Conservation (phyloP, 2,113 vertebrate genomes). For the Epinephelus cyanopodus region DNA sequence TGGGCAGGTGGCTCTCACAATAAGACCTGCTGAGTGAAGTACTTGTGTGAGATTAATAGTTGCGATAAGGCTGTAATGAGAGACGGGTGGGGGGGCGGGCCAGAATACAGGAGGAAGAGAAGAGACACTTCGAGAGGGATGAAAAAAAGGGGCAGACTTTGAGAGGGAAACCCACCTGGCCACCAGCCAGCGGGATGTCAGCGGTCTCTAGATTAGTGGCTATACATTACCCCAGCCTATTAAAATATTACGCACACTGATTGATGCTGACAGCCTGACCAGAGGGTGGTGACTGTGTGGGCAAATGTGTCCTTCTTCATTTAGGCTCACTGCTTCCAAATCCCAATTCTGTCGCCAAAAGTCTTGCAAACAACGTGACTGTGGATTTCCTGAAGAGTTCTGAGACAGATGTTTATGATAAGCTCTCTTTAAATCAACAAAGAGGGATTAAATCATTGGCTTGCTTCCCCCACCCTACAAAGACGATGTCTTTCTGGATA, state of each 20-base stretch:
- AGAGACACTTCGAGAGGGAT: background rate
- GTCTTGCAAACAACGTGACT: constrained; percentile 13
- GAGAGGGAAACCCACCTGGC: constrained; percentile 71
- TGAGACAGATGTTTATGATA: background rate
- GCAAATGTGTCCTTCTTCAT: constrained; percentile 70
- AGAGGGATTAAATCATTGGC: background rate
- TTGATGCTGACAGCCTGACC: constrained; percentile 74
- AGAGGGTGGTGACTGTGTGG: constrained; percentile 65
- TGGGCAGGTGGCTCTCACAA: constrained; percentile 80
- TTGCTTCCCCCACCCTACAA: background rate
- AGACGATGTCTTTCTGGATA: background rate
- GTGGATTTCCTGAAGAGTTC: constrained; percentile 35
- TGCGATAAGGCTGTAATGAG: constrained; percentile 77
- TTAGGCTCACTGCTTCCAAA: constrained; percentile 37
- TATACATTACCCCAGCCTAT: constrained; percentile 70
- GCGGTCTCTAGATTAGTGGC: constrained; percentile 77
- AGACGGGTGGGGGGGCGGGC: constrained; percentile 26
- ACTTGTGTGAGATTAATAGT: constrained; percentile 84
- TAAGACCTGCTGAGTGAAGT: constrained; percentile 81
- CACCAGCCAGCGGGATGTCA: constrained; percentile 73
- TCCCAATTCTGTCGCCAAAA: constrained; percentile 2
- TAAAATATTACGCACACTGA: constrained; percentile 74
- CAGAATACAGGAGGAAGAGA: constrained; percentile 18
- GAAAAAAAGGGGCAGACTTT: constrained; percentile 31
- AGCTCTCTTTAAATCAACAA: background rate